Percentiles rank a stretch among this genome's conserved stretches.
These are phyloP conservation scores for Epistrophella euchroma DNA, from an alignment of 2,888 invertebrate species.

Conservation along the genomic window DNA sequence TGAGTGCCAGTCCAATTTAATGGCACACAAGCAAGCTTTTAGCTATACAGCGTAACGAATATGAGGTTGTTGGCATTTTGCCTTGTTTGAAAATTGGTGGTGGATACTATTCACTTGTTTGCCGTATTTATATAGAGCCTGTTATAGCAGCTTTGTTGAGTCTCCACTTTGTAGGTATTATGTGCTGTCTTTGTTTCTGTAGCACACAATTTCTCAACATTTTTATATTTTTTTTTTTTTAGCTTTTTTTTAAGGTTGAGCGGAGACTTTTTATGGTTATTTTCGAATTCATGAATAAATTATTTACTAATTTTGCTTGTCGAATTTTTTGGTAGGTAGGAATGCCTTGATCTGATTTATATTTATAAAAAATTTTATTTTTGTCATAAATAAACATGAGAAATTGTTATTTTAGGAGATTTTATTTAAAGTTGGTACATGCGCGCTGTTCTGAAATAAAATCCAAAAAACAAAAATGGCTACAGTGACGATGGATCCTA, in stretches of 20 bases:
- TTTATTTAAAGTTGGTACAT: constrained; percentile 48
- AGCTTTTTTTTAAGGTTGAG: constrained; percentile 55
- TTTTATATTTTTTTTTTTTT: not conserved
- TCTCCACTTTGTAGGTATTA: constrained; percentile 57
- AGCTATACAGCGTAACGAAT: constrained; percentile 31
- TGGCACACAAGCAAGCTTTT: constrained; percentile 57
- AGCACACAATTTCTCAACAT: constrained; percentile 52
- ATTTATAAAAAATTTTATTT: constrained; percentile 41
- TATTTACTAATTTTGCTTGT: constrained; percentile 49
- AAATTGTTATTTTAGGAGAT: constrained; percentile 22
- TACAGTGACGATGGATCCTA: constrained; percentile 3
- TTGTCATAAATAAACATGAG: constrained; percentile 41
- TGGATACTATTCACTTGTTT: constrained; percentile 60
- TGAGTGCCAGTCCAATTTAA: constrained; percentile 51
- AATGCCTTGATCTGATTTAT: constrained; percentile 37
- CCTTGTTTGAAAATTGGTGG: constrained; percentile 74
- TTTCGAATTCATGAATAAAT: constrained; percentile 63
- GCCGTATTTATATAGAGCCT: constrained; percentile 46
- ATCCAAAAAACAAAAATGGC: constrained; percentile 7
- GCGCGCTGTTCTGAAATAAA: constrained; percentile 47
- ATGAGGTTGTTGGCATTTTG: constrained; percentile 74
- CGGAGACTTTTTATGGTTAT: constrained; percentile 72
- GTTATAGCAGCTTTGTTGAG: constrained; percentile 66
- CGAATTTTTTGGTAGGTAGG: constrained; percentile 39
- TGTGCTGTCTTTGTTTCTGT: constrained; percentile 41